Evolutionary conservation across 2,113 vertebrate genomes (phyloP).

Genomic region (Labrus mixtus): DNA sequence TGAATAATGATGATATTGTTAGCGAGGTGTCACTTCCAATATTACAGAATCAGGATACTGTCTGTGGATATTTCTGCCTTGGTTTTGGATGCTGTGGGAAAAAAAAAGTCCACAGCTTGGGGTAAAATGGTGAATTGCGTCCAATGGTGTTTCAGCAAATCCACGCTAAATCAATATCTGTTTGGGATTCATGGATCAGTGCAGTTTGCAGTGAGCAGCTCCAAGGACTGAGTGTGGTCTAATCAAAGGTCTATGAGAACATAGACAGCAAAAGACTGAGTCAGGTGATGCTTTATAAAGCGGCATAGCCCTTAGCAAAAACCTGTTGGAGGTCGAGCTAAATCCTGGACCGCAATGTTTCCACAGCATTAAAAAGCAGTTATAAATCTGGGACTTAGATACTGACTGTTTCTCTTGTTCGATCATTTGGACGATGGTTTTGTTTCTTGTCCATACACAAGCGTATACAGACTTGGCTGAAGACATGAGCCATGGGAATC

Average conservation of each 20-base stretch:
- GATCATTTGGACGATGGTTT: too few species aligned
- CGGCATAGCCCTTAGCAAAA: too few species aligned
- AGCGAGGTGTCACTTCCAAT: constrained; percentile 67
- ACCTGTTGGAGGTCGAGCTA: too few species aligned
- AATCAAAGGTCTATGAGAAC: constrained; percentile 16
- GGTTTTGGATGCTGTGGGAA: neutral
- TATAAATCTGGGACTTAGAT: too few species aligned
- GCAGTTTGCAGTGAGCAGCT: constrained; percentile 2
- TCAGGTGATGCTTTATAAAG: too few species aligned
- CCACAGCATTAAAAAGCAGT: too few species aligned
- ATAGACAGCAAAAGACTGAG: neutral
- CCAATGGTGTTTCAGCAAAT: constrained; percentile 32
- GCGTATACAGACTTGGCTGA: too few species aligned
- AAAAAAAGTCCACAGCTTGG: constrained; percentile 9
- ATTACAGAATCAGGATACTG: constrained; percentile 43
- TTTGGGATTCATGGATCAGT: constrained; percentile 31
- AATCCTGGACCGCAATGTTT: too few species aligned
- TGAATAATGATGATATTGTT: constrained; percentile 72
- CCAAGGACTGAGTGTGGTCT: neutral
- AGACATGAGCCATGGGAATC: too few species aligned
- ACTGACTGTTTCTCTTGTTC: too few species aligned
- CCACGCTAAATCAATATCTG: constrained; percentile 36
- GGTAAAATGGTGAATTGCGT: constrained; percentile 44
- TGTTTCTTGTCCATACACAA: too few species aligned
- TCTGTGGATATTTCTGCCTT: constrained; percentile 39